Conservation (phyloP, 1,140 invertebrate genomes). For the Camponotus pennsylvanicus region DNA sequence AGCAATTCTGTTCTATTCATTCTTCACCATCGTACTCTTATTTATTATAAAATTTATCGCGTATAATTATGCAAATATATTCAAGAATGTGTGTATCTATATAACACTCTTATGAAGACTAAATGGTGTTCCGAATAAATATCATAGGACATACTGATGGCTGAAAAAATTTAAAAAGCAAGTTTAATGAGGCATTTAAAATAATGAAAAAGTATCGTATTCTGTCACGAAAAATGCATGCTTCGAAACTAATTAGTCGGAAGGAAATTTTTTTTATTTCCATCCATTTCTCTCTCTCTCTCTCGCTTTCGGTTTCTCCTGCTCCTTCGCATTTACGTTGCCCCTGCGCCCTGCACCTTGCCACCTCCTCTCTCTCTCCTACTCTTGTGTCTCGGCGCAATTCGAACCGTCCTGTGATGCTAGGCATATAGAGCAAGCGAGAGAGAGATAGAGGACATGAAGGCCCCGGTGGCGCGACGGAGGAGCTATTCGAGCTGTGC, state of each 20-base stretch:
- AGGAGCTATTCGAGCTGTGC: constrained; percentile 15
- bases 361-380: constrained; percentile 4
- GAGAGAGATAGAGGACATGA: constrained; percentile 1
- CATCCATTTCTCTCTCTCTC: constrained; percentile 16
- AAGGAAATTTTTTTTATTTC: not conserved
- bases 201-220: not conserved
- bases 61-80: not conserved
- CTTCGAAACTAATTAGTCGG: not conserved
- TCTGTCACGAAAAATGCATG: not conserved
- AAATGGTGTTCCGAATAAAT: not conserved
- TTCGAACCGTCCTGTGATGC: constrained; percentile 7
- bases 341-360: constrained; percentile 28
- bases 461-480: constrained; percentile 22
- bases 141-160: not conserved
- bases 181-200: not conserved
- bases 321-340: not conserved
- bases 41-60: too few relatives aligned
- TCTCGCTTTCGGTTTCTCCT: constrained; percentile 51
- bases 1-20: too few relatives aligned
- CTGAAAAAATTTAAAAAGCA: not conserved
- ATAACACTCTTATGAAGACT: not conserved
- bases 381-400: constrained; percentile 24
- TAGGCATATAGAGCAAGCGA: constrained; percentile 5
- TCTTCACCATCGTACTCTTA: too few relatives aligned
- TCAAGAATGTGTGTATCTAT: not conserved